Percentiles rank a stretch among this genome's conserved stretches.
Conservation (phyloP, 2,888 invertebrate genomes). For the Boloria selene region DNA sequence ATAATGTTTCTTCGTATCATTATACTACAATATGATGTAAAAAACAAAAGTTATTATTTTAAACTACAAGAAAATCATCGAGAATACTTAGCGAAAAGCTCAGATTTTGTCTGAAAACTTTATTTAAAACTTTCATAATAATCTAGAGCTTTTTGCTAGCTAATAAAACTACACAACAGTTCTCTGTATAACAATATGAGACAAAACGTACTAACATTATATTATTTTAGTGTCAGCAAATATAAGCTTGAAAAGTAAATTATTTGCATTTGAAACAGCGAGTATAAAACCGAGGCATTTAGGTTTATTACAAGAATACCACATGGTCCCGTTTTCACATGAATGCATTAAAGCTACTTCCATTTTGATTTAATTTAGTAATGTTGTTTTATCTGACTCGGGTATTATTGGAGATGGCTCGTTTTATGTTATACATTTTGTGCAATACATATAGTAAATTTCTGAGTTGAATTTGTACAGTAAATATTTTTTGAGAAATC, state of each 20-base stretch:
- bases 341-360: background rate
- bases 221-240: slow-evolving; percentile 13
- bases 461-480: too few relatives aligned
- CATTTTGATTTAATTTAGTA: slow-evolving; percentile 2
- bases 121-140: background rate
- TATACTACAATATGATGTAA: too few relatives aligned
- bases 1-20: too few relatives aligned
- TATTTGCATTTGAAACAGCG: slow-evolving; percentile 10
- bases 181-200: background rate
- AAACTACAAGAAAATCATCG: too few relatives aligned
- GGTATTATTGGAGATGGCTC: too few relatives aligned
- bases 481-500: too few relatives aligned
- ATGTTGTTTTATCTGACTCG: background rate
- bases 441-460: too few relatives aligned
- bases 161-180: background rate
- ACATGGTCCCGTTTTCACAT: background rate
- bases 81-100: too few relatives aligned
- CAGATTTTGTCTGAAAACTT: too few relatives aligned
- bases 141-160: background rate
- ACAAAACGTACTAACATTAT: slow-evolving; percentile 2
- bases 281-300: slow-evolving; percentile 17
- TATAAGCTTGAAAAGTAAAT: slow-evolving; percentile 11
- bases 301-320: slow-evolving; percentile 12
- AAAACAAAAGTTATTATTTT: too few relatives aligned
- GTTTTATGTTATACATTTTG: too few relatives aligned